phyloP scores from a whole-genome alignment of 2,113 vertebrate genomes.

The Astatoreochromis straeleni region DNA sequence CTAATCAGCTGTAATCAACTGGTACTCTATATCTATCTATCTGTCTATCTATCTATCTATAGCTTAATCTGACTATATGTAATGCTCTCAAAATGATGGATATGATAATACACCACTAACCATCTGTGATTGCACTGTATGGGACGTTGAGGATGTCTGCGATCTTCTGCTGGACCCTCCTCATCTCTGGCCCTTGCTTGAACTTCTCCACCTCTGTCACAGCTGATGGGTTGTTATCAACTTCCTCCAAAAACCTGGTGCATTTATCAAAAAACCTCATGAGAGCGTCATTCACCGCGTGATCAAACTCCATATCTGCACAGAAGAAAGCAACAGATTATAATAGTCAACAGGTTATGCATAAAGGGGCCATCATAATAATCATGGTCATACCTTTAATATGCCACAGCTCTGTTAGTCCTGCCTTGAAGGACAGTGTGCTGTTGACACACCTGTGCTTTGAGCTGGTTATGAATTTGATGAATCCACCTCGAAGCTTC shows the following conservation, averaged over 20 bases:
- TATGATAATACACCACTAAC: conserved; percentile 53
- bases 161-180: conserved; percentile 78
- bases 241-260: conserved; percentile 76
- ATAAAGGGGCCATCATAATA: not conserved
- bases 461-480: conserved; percentile 84
- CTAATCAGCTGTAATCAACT: not conserved
- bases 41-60: not conserved
- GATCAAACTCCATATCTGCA: conserved; percentile 69
- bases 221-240: conserved; percentile 69
- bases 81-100: not conserved
- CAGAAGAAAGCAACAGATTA: rapidly evolving
- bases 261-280: conserved; percentile 92
- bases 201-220: conserved; percentile 78
- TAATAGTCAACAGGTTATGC: not conserved
- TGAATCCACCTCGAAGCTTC: conserved; percentile 56
- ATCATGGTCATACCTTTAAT: conserved; percentile 19
- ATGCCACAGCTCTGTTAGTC: conserved; percentile 50
- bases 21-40: not conserved
- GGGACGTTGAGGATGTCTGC: conserved; percentile 75
- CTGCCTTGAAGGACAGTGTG: conserved; percentile 77
- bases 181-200: conserved; percentile 85
- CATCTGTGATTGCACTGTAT: conserved; percentile 70
- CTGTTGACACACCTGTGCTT: conserved; percentile 92
- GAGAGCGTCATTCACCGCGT: conserved; percentile 77
- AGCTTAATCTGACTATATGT: not conserved